A percentile compares a stretch with the other conserved stretches of the same genome.
These are phyloP conservation scores for Polyploca ridens DNA, from an alignment of 2,888 invertebrate species.

Conservation along the genomic window DNA sequence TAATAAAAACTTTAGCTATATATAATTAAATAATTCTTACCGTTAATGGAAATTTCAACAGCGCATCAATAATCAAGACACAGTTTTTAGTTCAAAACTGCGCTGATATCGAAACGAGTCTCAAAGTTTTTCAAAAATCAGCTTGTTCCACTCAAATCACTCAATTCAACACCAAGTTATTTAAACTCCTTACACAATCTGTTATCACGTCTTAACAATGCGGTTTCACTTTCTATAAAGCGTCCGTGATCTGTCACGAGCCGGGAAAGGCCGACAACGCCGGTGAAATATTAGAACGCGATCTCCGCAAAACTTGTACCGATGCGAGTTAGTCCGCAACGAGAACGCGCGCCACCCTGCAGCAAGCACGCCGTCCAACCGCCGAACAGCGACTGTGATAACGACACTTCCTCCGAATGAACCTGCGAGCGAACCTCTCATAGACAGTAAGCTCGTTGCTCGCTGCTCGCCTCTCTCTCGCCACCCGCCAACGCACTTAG, in stretches of 20 bases:
- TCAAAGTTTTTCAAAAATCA: slow-evolving; percentile 56
- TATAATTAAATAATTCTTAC: slow-evolving; percentile 52
- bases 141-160: slow-evolving; percentile 61
- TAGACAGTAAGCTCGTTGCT: slow-evolving; percentile 74
- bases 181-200: slow-evolving; percentile 65
- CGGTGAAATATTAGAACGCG: slow-evolving; percentile 60
- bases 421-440: slow-evolving; percentile 75
- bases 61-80: slow-evolving; percentile 74
- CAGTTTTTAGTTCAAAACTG: slow-evolving; percentile 77
- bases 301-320: slow-evolving; percentile 76
- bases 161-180: slow-evolving; percentile 60
- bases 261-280: slow-evolving; percentile 52
- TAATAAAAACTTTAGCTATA: no score
- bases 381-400: slow-evolving; percentile 83
- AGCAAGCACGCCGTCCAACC: slow-evolving; percentile 72
- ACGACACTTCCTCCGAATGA: slow-evolving; percentile 76
- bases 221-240: slow-evolving; percentile 74
- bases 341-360: slow-evolving; percentile 47
- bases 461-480: slow-evolving; percentile 71
- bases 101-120: slow-evolving; percentile 78
- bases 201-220: slow-evolving; percentile 63
- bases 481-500: slow-evolving; percentile 59
- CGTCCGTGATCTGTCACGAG: slow-evolving; percentile 66
- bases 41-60: slow-evolving; percentile 56
- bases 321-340: slow-evolving; percentile 49